Conservation (phyloP, 2,888 invertebrate genomes). For the Emmelina monodactyla region DNA sequence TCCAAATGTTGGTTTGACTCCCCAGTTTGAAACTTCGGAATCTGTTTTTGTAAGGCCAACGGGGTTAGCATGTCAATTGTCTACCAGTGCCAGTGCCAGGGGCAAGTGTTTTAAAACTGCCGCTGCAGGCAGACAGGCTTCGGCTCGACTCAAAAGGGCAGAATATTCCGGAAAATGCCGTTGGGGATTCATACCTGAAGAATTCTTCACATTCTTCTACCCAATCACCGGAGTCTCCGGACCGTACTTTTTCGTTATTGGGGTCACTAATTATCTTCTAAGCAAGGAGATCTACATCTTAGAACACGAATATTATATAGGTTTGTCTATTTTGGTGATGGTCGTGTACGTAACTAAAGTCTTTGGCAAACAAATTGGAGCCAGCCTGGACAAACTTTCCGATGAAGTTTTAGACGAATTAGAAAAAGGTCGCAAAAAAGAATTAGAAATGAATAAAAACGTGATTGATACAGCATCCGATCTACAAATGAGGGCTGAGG, state of each 20-base stretch:
- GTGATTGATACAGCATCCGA: constrained; percentile 70
- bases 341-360: constrained; percentile 68
- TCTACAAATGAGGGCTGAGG: constrained; percentile 78
- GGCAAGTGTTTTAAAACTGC: too few species aligned
- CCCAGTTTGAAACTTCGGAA: too few species aligned
- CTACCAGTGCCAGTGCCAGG: too few species aligned
- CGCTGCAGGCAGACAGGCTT: constrained; percentile 8
- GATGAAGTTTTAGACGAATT: constrained; percentile 64
- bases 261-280: constrained; percentile 78
- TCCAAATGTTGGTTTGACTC: too few species aligned
- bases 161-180: constrained; percentile 54
- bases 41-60: too few species aligned
- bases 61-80: too few species aligned
- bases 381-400: constrained; percentile 71
- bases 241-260: constrained; percentile 85
- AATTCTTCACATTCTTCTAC: constrained; percentile 83
- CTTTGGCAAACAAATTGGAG: constrained; percentile 70
- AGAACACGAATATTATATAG: constrained; percentile 90
- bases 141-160: constrained; percentile 23
- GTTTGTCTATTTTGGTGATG: constrained; percentile 73
- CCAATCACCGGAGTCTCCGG: constrained; percentile 88
- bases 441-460: constrained; percentile 49
- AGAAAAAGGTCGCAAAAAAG: constrained; percentile 57
- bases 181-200: constrained; percentile 58
- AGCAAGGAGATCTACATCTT: constrained; percentile 94